Percentiles rank a stretch among this genome's conserved stretches.
These are phyloP conservation scores for Melopsittacus undulatus DNA, from an alignment of 2,797 vertebrate genomes.

Conservation along the genomic window DNA sequence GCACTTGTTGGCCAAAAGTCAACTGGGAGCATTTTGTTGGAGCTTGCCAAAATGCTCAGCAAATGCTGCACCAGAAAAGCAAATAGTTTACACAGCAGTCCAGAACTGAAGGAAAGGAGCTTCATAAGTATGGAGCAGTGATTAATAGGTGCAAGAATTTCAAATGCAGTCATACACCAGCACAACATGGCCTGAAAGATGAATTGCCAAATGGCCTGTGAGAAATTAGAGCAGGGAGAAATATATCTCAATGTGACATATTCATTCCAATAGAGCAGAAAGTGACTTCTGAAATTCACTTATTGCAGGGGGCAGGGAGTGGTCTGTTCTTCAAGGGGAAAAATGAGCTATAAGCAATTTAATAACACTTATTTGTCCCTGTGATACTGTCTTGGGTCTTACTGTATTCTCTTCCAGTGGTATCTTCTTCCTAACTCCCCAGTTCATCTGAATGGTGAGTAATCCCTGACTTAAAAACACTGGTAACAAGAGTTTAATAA, in stretches of 20 bases:
- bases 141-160: constrained; percentile 63
- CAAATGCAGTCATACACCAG: constrained; percentile 58
- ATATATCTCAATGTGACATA: constrained; percentile 8
- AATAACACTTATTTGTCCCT: not conserved
- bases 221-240: constrained; percentile 43
- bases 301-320: not conserved
- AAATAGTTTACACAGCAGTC: constrained; percentile 44
- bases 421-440: not conserved
- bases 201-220: constrained; percentile 15
- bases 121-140: constrained; percentile 30
- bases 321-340: not conserved
- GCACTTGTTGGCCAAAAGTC: not conserved
- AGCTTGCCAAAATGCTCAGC: constrained; percentile 29
- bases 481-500: not conserved
- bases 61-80: constrained; percentile 35
- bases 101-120: constrained; percentile 3
- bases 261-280: constrained; percentile 24
- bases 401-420: not conserved
- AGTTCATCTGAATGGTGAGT: not conserved
- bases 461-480: not conserved
- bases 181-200: constrained; percentile 19
- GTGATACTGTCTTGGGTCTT: not conserved
- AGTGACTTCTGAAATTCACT: constrained; percentile 15
- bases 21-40: not conserved
- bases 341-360: not conserved